A percentile compares a stretch with the other conserved stretches of the same genome.
phyloP scores from a whole-genome alignment of 2,797 vertebrate species.

The Hybognathus amarus region DNA sequence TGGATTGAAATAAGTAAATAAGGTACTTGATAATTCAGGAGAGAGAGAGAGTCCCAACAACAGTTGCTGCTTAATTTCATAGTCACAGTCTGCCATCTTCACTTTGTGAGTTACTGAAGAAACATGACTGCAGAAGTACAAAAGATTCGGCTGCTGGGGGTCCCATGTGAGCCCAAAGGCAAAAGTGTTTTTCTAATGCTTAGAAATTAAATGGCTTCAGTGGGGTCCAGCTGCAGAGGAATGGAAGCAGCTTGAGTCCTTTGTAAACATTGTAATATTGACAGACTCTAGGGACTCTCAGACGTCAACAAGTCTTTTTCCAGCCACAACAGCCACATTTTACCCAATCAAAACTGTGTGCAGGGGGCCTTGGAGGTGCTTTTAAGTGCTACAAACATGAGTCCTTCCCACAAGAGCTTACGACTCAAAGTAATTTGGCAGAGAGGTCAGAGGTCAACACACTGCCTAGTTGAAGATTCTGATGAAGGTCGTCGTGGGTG shows the following conservation, averaged over 20 bases:
- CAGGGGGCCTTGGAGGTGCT: background rate
- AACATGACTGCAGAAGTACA: conserved; percentile 75
- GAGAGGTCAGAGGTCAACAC: background rate
- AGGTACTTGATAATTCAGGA: background rate
- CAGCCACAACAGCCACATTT: conserved; percentile 33
- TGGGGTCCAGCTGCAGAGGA: conserved; percentile 77
- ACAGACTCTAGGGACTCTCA: conserved; percentile 46
- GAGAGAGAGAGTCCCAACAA: background rate
- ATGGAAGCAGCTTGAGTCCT: conserved; percentile 78
- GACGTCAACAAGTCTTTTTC: conserved; percentile 44
- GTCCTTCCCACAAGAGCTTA: conserved; percentile 11
- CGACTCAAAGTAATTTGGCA: background rate
- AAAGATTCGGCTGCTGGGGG: conserved; percentile 64
- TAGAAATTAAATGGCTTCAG: conserved; percentile 68
- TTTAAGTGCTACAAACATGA: conserved; percentile 34
- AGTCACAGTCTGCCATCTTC: background rate
- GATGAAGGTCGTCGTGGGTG: background rate
- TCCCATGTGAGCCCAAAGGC: conserved; percentile 62
- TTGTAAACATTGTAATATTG: conserved; percentile 69
- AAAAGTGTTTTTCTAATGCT: conserved; percentile 9
- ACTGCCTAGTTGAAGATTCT: background rate
- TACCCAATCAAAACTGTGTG: conserved; percentile 4
- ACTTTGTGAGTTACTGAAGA: background rate
- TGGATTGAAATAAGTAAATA: background rate
- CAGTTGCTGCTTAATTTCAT: background rate